Conservation (phyloP, 2,797 vertebrate species). For the Gymnodraco acuticeps region DNA sequence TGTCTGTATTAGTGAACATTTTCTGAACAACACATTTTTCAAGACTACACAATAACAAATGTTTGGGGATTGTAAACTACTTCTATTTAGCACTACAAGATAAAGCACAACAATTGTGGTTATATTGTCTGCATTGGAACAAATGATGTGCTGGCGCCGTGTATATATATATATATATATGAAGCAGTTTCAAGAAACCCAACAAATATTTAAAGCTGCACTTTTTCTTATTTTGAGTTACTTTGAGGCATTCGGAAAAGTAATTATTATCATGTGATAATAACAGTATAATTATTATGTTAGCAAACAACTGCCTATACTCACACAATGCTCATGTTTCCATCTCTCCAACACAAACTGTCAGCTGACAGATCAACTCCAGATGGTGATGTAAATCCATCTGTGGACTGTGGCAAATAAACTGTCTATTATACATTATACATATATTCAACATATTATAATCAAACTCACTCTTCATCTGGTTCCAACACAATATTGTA, state of each 20-base stretch:
- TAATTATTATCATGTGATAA: not conserved
- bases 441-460: not conserved
- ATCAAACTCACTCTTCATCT: constrained; percentile 2
- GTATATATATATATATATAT: constrained; percentile 3
- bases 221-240: not conserved
- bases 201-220: not conserved
- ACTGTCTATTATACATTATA: not conserved
- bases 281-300: not conserved
- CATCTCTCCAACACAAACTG: no score
- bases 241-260: not conserved
- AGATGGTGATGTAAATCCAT: no score
- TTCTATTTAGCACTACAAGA: constrained; percentile 18
- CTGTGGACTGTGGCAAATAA: no score
- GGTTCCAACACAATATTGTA: not conserved
- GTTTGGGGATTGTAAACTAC: constrained; percentile 30
- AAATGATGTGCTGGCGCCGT: not conserved
- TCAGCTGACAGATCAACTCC: no score
- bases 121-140: constrained; percentile 14
- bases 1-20: constrained; percentile 44
- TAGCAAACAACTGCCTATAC: not conserved
- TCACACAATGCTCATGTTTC: not conserved
- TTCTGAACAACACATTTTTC: constrained; percentile 24
- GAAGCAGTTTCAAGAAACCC: not conserved
- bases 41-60: constrained; percentile 21
- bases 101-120: constrained; percentile 21